Percentiles rank a stretch among this genome's conserved stretches.
phyloP scores from a whole-genome alignment of 2,113 vertebrate species.

The Oceanodroma tethys region DNA sequence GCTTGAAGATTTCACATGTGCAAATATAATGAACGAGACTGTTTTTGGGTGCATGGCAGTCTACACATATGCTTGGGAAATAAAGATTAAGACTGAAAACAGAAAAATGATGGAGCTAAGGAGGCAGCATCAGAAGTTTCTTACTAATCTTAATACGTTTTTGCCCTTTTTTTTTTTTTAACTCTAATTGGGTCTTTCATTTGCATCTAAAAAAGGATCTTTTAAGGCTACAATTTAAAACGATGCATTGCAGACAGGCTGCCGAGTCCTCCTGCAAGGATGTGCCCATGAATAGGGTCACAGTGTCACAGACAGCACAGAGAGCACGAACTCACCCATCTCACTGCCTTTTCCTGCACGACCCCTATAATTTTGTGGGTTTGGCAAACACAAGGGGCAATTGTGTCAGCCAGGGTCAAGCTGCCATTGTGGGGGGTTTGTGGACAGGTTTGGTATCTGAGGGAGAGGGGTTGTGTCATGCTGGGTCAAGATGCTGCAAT shows the following conservation, averaged over 20 bases:
- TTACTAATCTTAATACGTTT: conserved; percentile 18
- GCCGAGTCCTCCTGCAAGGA: conserved; percentile 29
- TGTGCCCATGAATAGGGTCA: conserved; percentile 61
- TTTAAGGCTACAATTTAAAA: conserved; percentile 58
- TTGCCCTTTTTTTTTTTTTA: not conserved
- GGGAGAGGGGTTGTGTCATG: conserved; percentile 37
- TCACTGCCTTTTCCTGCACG: conserved; percentile 10
- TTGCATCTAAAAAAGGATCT: conserved; percentile 57
- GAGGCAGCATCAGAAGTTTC: not conserved
- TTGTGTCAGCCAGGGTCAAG: conserved; percentile 61
- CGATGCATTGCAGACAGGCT: conserved; percentile 48
- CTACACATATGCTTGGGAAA: not conserved
- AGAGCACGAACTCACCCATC: conserved; percentile 48
- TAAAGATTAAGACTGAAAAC: not conserved
- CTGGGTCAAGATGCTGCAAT: conserved; percentile 52
- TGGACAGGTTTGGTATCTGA: conserved; percentile 30
- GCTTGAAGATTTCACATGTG: not conserved
- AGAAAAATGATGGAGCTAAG: not conserved
- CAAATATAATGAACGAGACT: not conserved
- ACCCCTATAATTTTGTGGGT: conserved; percentile 69
- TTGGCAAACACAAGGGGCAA: conserved; percentile 63
- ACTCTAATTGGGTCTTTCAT: conserved; percentile 36
- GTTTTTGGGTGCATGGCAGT: not conserved
- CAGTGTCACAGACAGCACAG: conserved; percentile 56
- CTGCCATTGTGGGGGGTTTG: conserved; percentile 61